Base-by-base conservation (phyloP, 2,113 vertebrate genomes). In the Crotalus helleri region DNA sequence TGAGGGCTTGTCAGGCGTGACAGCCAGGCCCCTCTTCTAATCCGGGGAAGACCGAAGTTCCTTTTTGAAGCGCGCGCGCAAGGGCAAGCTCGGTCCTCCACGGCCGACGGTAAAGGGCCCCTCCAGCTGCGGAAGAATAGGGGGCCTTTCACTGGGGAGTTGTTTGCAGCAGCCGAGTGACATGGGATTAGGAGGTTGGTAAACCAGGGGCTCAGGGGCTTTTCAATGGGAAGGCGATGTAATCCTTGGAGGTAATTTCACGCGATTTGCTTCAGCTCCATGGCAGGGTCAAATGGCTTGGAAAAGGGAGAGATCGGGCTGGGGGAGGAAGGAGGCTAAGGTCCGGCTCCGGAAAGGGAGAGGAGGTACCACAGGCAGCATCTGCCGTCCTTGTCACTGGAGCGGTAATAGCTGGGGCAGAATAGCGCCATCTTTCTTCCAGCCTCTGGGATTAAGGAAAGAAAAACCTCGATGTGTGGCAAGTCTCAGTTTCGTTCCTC, bases 191-290 rank as follows among this genome's bases (percentile, higher is more conserved):
- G 97, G 96, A 97, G 96, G 59, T 97, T 97, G 98, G 96, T 97
- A 97, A 98, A 98, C 98, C 96, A 97, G 98, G 97, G 91, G 95
- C 97, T 94, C 96, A 95, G 15, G 29, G 96, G 96, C 95, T 97
- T 97, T 96, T 97, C 97, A 96, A 97, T 97, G 95, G 97, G 95
- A 94, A 92, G 95, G 96, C 95, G 97, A 97, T 97, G 98, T 98
- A 98, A 99, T 99, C 98, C 98, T 95, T 96, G 96, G 93, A 98
- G 98, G 98, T 98, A 98, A 98, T 98, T 98, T 99, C 98, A 98
- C 97, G 98, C 98, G 97, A 97, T 98, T 98, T 98, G 94, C 95
- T 97, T 97, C 97, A 96, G 96, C 97, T 98, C 98, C 98, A 98
- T 97, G 96, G 98, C 97, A 96, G 96, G 97, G 98, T 98, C 98